phyloP scores from a whole-genome alignment of 30 jellyfish, hydroid and myxozoan genomes.

The Chrysaora quinquecirrha region DNA sequence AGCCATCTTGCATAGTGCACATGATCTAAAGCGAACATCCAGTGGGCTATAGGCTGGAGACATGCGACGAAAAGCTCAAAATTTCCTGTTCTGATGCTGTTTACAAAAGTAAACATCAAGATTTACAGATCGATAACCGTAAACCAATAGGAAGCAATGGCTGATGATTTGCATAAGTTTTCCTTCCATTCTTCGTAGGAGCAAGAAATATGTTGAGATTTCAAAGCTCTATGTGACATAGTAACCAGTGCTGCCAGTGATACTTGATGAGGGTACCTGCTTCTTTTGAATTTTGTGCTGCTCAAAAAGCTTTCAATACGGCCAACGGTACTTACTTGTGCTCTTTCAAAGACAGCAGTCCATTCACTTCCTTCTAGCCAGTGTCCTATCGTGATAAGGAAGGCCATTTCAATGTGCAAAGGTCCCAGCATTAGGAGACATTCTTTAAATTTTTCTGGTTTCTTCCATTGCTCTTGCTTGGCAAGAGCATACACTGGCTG shows the following conservation, averaged over 20 bases:
- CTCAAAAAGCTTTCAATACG: slow-evolving; percentile 1
- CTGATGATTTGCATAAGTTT: not conserved
- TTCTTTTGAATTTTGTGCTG: not conserved
- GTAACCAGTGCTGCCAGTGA: slow-evolving; percentile 16
- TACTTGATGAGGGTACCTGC: slow-evolving; percentile 40
- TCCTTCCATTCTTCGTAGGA: slow-evolving; percentile 33
- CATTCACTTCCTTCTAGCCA: slow-evolving; percentile 61
- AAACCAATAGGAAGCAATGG: slow-evolving; percentile 14
- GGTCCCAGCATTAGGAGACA: slow-evolving; percentile 40
- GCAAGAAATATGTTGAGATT: slow-evolving; percentile 3
- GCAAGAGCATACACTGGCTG: slow-evolving; percentile 35
- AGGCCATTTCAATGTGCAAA: slow-evolving; percentile 51
- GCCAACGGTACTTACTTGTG: slow-evolving; percentile 34
- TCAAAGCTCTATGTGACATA: slow-evolving; percentile 7
- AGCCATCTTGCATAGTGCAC: slow-evolving; percentile 44
- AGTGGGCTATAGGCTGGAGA: slow-evolving; percentile 3
- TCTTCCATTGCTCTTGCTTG: slow-evolving; percentile 33
- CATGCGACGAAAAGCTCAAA: slow-evolving; percentile 7
- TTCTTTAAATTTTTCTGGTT: slow-evolving; percentile 6
- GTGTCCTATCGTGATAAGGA: slow-evolving; percentile 37
- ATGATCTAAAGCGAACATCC: slow-evolving; percentile 42
- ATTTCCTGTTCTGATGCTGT: slow-evolving; percentile 11
- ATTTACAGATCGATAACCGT: slow-evolving; percentile 3
- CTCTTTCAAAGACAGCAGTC: slow-evolving; percentile 23
- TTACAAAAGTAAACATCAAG: slow-evolving; percentile 7